A percentile compares a stretch with the other conserved stretches of the same genome.
Conservation (phyloP, 2,797 vertebrate genomes). For the Fringilla coelebs region DNA sequence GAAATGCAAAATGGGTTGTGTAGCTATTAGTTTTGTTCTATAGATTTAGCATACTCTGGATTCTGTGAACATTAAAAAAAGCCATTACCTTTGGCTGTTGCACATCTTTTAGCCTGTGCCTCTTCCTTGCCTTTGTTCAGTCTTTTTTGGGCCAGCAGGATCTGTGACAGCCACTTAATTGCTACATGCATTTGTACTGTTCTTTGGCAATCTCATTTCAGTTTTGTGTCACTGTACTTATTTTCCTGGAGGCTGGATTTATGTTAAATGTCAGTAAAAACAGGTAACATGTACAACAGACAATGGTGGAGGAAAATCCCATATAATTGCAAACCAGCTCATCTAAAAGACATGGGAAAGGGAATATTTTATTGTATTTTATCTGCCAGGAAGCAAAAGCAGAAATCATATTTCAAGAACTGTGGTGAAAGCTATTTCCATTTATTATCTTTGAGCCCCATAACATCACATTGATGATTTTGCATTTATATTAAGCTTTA, state of each 20-base stretch:
- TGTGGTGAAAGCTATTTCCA: background rate
- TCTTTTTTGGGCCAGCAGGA: conserved; percentile 1
- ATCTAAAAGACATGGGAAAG: conserved; percentile 8
- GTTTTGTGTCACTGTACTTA: conserved; percentile 43
- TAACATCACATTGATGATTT: background rate
- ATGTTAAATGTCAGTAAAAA: conserved; percentile 72
- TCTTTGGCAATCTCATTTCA: conserved; percentile 67
- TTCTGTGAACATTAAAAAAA: background rate
- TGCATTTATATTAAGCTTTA: background rate
- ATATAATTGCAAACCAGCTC: conserved; percentile 12
- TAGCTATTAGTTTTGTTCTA: background rate
- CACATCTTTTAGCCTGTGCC: background rate
- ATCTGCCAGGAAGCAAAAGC: background rate
- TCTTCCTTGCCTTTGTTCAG: background rate
- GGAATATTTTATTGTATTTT: conserved; percentile 27
- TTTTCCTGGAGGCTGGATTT: conserved; percentile 52
- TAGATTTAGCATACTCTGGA: background rate
- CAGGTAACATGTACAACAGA: conserved; percentile 49
- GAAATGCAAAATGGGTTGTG: background rate
- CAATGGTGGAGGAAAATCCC: conserved; percentile 41
- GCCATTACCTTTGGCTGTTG: background rate
- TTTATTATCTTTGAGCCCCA: background rate
- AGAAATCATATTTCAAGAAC: background rate
- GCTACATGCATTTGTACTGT: conserved; percentile 65
- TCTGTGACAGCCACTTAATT: conserved; percentile 75